Conservation (phyloP, 2,113 vertebrate genomes). For the Cheirogaleus medius region DNA sequence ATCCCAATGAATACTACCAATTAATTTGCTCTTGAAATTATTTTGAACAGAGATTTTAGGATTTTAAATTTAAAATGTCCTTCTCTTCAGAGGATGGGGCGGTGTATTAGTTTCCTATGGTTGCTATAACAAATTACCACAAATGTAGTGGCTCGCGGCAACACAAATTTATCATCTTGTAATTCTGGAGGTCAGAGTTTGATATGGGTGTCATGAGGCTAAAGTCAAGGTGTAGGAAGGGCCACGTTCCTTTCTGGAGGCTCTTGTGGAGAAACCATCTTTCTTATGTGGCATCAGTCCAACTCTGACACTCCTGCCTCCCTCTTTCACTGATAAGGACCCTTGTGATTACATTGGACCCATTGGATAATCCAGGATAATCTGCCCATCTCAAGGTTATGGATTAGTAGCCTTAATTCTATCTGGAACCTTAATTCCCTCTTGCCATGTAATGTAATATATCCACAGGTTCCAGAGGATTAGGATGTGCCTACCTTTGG, state of each 20-base stretch:
- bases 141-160: not conserved
- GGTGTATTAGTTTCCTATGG: not conserved
- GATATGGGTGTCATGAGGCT: not conserved
- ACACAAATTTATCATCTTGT: not conserved
- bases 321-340: not conserved
- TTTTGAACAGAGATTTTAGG: not conserved
- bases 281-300: not conserved
- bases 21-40: not conserved
- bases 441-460: not conserved
- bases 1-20: not conserved
- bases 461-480: not conserved
- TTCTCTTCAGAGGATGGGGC: not conserved
- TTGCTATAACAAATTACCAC: not conserved
- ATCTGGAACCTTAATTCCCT: not conserved
- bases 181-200: not conserved
- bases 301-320: not conserved
- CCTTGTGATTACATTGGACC: not conserved
- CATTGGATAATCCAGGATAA: not conserved
- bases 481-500: not conserved
- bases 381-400: not conserved
- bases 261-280: not conserved
- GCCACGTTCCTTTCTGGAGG: not conserved
- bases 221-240: not conserved
- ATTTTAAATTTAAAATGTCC: not conserved
- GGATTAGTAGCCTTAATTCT: constrained; percentile 34